phyloP scores from a whole-genome alignment of 2,888 invertebrate species.

The Ceriagrion tenellum region DNA sequence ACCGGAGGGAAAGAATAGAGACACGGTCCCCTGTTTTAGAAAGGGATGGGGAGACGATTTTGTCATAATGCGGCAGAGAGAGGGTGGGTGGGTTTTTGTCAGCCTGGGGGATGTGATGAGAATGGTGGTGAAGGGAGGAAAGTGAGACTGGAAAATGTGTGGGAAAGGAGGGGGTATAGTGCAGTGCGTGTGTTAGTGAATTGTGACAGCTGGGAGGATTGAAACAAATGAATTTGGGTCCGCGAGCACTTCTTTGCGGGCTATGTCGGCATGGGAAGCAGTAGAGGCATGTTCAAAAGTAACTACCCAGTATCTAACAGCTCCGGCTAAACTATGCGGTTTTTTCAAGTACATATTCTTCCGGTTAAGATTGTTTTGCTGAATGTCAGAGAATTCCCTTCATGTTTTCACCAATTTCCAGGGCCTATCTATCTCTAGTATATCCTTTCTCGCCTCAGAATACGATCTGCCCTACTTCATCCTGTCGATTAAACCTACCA shows the following conservation, averaged over 20 bases:
- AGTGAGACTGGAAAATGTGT: neutral
- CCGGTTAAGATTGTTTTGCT: too few relatives aligned
- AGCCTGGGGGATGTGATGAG: neutral
- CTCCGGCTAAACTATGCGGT: too few relatives aligned
- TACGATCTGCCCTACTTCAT: too few relatives aligned
- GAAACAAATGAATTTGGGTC: neutral
- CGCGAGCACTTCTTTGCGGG: neutral
- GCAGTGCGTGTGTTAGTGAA: neutral
- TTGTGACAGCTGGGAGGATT: neutral
- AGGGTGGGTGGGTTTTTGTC: neutral
- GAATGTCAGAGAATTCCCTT: too few relatives aligned
- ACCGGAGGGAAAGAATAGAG: neutral
- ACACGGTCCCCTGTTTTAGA: neutral
- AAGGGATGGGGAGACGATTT: constrained; percentile 43
- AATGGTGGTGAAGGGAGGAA: neutral
- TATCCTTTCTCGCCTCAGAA: too few relatives aligned
- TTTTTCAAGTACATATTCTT: too few relatives aligned
- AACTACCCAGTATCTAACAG: too few relatives aligned
- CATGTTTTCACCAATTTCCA: too few relatives aligned
- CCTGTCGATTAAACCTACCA: too few relatives aligned
- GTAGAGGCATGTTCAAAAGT: too few relatives aligned
- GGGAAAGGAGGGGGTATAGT: neutral
- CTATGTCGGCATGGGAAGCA: too few relatives aligned
- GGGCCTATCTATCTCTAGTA: too few relatives aligned
- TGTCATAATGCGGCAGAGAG: constrained; percentile 65